Evolutionary conservation across 2,113 vertebrate species (phyloP), one percentile per base, ranked within the genome.

Genomic region (Alligator sinensis): DNA sequence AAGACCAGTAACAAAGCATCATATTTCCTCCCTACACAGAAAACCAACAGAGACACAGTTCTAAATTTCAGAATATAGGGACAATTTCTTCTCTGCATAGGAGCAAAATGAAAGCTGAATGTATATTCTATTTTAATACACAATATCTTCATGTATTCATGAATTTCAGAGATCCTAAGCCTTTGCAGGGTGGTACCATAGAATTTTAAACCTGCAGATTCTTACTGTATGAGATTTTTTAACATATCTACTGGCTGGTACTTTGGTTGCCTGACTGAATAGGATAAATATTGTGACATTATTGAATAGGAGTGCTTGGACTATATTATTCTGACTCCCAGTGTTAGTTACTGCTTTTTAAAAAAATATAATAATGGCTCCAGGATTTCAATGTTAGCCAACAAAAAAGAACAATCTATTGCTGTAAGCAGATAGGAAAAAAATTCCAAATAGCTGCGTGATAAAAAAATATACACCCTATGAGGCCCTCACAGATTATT

Each of bases 401-500:
- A 97, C 89, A 97, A 86, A 97, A 97, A 95, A 94, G 92, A 95
- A 96, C 93, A 97, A 97, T 95, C 96, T 97, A 96, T 94, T 91
- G 91, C 92, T 97, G 87, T 96, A 97, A 96, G 96, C 94, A 97
- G 96, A 97, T 95, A 96, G 96, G 95, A 96, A 96, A 96, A 96
- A 93, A 93, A 95, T 96, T 93, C 96, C 96, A 97, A 97, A 98
- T 98, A 97, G 96, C 96, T 96, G 91, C 80, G 95, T 88, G 98
- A 98, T 98, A 97, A 98, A 98, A 97, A 98, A 97, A 98, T 95
- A 97, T 97, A 97, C 96, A 98, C 97, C 95, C 97, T 97, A 95
- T 97, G 97, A 98, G 97, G 97, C 98, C 98, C 98, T 98, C 98
- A 98, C 97, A 98, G 99, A 99, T 99, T 99, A 99, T 99, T 99